Conservation (phyloP, 2,797 vertebrate genomes). For the Trematomus bernacchii region DNA sequence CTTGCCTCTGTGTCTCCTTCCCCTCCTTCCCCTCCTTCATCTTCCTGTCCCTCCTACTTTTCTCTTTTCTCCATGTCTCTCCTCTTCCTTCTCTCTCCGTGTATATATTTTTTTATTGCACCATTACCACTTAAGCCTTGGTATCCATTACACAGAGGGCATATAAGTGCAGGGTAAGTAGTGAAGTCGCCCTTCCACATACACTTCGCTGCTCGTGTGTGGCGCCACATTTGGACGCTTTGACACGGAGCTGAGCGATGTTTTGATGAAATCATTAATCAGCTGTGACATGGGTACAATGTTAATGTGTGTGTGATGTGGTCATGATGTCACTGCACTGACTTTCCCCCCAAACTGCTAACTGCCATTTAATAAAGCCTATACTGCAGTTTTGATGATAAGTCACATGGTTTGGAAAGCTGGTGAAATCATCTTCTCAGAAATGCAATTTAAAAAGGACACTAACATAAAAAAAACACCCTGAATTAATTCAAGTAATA, state of each 20-base stretch:
- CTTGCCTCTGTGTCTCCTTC: conserved; percentile 38
- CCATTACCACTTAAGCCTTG: conserved; percentile 83
- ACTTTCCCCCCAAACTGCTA: conserved; percentile 6
- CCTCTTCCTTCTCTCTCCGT: conserved; percentile 52
- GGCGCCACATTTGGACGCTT: conserved; percentile 72
- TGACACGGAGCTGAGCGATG: conserved; percentile 41
- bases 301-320: conserved; percentile 24
- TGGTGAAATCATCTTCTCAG: no score
- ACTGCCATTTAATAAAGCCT: conserved; percentile 32
- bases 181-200: conserved; percentile 77
- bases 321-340: conserved; percentile 5
- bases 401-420: no score
- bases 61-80: conserved; percentile 37
- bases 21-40: conserved; percentile 48
- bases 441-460: no score
- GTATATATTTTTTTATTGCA: conserved; percentile 77
- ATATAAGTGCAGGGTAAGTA: conserved; percentile 83
- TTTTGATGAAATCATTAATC: conserved; percentile 50
- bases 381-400: no score
- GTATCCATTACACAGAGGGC: conserved; percentile 83
- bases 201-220: conserved; percentile 66
- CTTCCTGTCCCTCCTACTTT: conserved; percentile 47
- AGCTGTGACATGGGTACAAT: conserved; percentile 21
- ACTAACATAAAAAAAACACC: no score
- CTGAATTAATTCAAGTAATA: no score